Evolutionary conservation across 1,140 invertebrate species (phyloP).

Genomic region (Ruditapes philippinarum): DNA sequence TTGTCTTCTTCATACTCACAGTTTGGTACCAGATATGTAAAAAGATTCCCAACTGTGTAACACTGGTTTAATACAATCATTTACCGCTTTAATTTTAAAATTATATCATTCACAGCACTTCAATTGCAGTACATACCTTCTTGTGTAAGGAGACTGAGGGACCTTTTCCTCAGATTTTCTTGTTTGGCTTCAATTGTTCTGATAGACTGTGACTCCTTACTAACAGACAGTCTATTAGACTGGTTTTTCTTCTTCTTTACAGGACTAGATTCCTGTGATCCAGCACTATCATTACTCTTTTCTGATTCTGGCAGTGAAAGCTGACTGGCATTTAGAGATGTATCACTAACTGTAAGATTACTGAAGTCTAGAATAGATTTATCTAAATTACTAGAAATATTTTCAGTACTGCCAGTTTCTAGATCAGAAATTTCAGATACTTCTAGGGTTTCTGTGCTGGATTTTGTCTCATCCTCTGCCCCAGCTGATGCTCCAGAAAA

Average conservation of each 20-base stretch:
- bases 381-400: constrained; percentile 33
- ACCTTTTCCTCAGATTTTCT: constrained; percentile 70
- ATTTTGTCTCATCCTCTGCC: not conserved
- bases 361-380: constrained; percentile 50
- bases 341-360: constrained; percentile 42
- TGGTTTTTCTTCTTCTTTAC: constrained; percentile 15
- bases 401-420: constrained; percentile 42
- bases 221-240: constrained; percentile 46
- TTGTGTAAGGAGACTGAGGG: not conserved
- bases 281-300: constrained; percentile 40
- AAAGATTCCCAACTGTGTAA: too few species aligned
- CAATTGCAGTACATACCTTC: not conserved
- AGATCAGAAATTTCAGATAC: constrained; percentile 38
- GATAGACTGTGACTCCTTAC: constrained; percentile 69
- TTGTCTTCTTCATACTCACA: too few species aligned
- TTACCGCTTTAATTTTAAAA: too few species aligned
- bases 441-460: constrained; percentile 34
- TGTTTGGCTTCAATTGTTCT: constrained; percentile 74
- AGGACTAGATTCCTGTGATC: constrained; percentile 32
- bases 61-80: too few species aligned
- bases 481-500: constrained; percentile 13
- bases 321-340: constrained; percentile 42
- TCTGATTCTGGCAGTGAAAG: constrained; percentile 57
- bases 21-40: too few species aligned
- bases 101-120: too few species aligned